Conservation (phyloP, 1,140 invertebrate genomes). For the Cotesia typhae region DNA sequence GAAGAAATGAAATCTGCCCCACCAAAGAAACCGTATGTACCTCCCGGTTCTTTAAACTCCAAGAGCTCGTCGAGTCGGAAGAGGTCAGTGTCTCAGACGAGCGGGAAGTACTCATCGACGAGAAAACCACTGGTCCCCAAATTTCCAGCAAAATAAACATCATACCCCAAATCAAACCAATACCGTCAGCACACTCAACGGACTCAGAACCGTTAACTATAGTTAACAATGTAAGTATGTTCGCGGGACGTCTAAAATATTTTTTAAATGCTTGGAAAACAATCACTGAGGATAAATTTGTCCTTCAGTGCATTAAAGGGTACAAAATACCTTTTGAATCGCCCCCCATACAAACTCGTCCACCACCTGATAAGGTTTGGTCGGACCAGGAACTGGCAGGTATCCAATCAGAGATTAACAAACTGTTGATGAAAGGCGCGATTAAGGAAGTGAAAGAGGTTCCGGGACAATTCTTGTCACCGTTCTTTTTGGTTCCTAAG, state of each 20-base stretch:
- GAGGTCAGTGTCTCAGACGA: neutral
- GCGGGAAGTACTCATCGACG: constrained; percentile 1
- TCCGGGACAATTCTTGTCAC: neutral
- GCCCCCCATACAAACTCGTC: neutral
- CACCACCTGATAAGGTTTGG: neutral
- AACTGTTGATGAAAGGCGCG: constrained; percentile 9
- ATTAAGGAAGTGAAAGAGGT: neutral
- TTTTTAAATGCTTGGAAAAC: constrained; percentile 26
- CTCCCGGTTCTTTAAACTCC: neutral
- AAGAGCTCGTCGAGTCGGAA: neutral
- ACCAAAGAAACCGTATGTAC: neutral
- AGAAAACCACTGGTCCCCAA: constrained; percentile 1
- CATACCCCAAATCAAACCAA: constrained; percentile 9
- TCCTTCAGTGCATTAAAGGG: constrained; percentile 29
- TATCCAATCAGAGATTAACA: neutral
- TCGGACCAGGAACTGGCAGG: neutral
- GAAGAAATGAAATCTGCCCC: constrained; percentile 19
- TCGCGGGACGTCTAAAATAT: constrained; percentile 30
- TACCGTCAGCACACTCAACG: neutral
- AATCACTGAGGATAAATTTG: constrained; percentile 24
- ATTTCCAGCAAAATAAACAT: constrained; percentile 13
- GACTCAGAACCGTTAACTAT: constrained; percentile 2
- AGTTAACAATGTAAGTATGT: constrained; percentile 18
- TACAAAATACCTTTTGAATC: constrained; percentile 19
- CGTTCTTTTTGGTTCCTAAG: neutral